These are phyloP conservation scores for Brachionus calyciflorus DNA, from an alignment of 1,140 invertebrate genomes.

Conservation along the genomic window DNA sequence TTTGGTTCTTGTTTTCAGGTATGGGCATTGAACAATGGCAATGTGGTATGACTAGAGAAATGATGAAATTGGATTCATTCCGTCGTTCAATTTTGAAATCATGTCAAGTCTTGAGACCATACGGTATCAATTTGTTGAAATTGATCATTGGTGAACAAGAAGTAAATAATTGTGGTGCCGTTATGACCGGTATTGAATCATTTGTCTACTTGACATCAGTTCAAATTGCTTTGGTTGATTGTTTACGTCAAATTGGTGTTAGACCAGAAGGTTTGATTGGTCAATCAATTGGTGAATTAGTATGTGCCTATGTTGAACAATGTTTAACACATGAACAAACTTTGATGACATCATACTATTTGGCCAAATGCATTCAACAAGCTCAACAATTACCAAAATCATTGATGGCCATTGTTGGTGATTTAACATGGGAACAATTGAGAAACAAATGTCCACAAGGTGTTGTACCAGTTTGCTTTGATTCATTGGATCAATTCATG, in stretches of 20 bases:
- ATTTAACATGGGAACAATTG: slow-evolving; percentile 79
- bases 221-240: slow-evolving; percentile 85
- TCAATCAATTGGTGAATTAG: slow-evolving; percentile 73
- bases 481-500: slow-evolving; percentile 83
- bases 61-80: slow-evolving; percentile 78
- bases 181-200: slow-evolving; percentile 83
- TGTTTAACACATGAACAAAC: slow-evolving; percentile 87
- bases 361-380: slow-evolving; percentile 80
- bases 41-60: slow-evolving; percentile 55
- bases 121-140: slow-evolving; percentile 76
- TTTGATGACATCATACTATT: slow-evolving; percentile 82
- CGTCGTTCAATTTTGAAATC: slow-evolving; percentile 72
- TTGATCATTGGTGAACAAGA: slow-evolving; percentile 69
- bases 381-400: slow-evolving; percentile 66
- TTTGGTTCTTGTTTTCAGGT: slow-evolving; percentile 91
- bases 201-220: slow-evolving; percentile 90
- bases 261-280: slow-evolving; percentile 87
- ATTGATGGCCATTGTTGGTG: slow-evolving; percentile 75
- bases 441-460: slow-evolving; percentile 69
- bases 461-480: slow-evolving; percentile 85
- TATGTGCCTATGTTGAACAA: slow-evolving; percentile 94
- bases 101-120: slow-evolving; percentile 71
- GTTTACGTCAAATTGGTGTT: slow-evolving; percentile 73
- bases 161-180: slow-evolving; percentile 72
- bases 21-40: slow-evolving; percentile 93